phyloP scores from a whole-genome alignment of 92 coral and sea anemone genomes.

The Zoanthus solanderi region DNA sequence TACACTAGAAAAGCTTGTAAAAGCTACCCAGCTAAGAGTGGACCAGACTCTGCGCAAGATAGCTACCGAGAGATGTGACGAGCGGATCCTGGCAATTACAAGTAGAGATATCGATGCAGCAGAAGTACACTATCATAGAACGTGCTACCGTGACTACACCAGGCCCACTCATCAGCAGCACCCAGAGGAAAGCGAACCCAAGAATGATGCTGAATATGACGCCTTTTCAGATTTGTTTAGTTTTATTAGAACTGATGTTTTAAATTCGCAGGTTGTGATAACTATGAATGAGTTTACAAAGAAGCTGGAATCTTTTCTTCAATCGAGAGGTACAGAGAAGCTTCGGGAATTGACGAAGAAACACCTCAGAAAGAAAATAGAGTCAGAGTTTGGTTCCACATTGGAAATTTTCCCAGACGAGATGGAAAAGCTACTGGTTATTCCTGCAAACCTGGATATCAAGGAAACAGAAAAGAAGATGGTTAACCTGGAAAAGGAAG shows the following conservation, averaged over 20 bases:
- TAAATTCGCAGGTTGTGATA: constrained; percentile 19
- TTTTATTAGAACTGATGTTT: constrained; percentile 30
- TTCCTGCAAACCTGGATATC: constrained; percentile 36
- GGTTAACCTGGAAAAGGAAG: constrained; percentile 49
- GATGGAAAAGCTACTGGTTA: constrained; percentile 55
- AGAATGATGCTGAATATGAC: neutral
- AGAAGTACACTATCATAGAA: constrained; percentile 74
- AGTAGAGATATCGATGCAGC: constrained; percentile 71
- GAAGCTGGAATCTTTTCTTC: constrained; percentile 51
- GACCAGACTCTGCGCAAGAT: constrained; percentile 55
- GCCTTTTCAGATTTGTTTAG: constrained; percentile 40
- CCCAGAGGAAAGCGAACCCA: neutral
- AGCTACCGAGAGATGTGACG: constrained; percentile 56
- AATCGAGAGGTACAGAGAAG: constrained; percentile 26
- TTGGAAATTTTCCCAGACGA: constrained; percentile 54
- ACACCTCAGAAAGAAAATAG: constrained; percentile 56
- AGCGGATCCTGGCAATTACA: constrained; percentile 61
- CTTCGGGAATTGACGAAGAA: constrained; percentile 44
- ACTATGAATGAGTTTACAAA: constrained; percentile 49
- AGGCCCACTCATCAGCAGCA: constrained; percentile 8
- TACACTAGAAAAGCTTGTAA: constrained; percentile 56
- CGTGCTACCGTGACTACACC: constrained; percentile 73
- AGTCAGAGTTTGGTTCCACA: constrained; percentile 43
- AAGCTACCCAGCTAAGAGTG: constrained; percentile 50
- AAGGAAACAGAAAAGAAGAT: constrained; percentile 25